Percentiles rank a stretch among this genome's conserved stretches.
These are phyloP conservation scores for Tinamus guttatus DNA, from an alignment of 2,113 vertebrate genomes.

Conservation along the genomic window DNA sequence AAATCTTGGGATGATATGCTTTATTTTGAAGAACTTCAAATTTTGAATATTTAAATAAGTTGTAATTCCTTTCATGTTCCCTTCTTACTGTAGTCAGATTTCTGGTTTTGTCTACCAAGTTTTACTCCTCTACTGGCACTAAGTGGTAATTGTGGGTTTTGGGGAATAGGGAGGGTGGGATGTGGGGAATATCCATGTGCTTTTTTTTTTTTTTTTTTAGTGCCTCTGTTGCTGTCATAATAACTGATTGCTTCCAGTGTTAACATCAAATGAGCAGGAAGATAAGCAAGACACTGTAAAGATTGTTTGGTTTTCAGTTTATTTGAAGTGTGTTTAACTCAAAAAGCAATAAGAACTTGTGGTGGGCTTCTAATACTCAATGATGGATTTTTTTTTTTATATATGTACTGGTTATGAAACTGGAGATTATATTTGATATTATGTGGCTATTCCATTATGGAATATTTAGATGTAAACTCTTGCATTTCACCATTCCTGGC, in stretches of 20 bases:
- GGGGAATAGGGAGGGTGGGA: slow-evolving; percentile 34
- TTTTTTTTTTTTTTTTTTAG: slow-evolving; percentile 62
- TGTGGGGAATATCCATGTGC: slow-evolving; percentile 20
- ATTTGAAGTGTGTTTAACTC: slow-evolving; percentile 69
- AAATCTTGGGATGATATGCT: slow-evolving; percentile 62
- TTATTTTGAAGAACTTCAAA: slow-evolving; percentile 64
- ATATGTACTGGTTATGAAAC: slow-evolving; percentile 72
- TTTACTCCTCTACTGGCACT: slow-evolving; percentile 73
- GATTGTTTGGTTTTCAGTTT: slow-evolving; percentile 66
- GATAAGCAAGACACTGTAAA: slow-evolving; percentile 36
- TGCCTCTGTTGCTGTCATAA: slow-evolving; percentile 68
- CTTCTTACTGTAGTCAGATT: slow-evolving; percentile 74
- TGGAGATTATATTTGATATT: slow-evolving; percentile 79
- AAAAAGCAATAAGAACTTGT: slow-evolving; percentile 78
- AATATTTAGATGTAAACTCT: slow-evolving; percentile 73
- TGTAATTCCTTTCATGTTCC: slow-evolving; percentile 60
- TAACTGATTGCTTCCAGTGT: slow-evolving; percentile 77
- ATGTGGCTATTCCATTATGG: slow-evolving; percentile 68
- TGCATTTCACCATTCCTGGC: slow-evolving; percentile 75
- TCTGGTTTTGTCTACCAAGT: slow-evolving; percentile 66
- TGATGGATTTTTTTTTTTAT: slow-evolving; percentile 69
- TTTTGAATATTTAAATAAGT: slow-evolving; percentile 65
- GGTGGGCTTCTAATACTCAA: slow-evolving; percentile 64
- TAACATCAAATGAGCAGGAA: slow-evolving; percentile 59
- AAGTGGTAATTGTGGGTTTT: slow-evolving; percentile 63